Evolutionary conservation across 2,113 vertebrate genomes (phyloP).

Genomic region (Alces alces): DNA sequence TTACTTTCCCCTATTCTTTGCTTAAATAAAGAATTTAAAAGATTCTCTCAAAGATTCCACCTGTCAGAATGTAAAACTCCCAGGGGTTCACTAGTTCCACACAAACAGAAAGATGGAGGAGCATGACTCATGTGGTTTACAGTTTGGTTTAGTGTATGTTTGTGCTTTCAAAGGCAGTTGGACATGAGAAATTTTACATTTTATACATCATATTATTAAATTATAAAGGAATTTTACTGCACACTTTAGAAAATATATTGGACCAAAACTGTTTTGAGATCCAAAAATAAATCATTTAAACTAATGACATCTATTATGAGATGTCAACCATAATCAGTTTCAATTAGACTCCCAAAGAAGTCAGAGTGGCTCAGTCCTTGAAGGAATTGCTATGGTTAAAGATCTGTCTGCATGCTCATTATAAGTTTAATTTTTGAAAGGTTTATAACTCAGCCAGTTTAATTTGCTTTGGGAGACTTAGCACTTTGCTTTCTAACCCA

Average conservation of each 20-base stretch:
- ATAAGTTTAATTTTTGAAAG: constrained; percentile 52
- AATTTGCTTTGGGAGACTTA: constrained; percentile 44
- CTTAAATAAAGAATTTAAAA: background rate
- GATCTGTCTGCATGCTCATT: background rate
- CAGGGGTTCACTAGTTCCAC: background rate
- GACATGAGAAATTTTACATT: background rate
- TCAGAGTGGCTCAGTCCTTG: background rate
- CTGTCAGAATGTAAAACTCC: background rate
- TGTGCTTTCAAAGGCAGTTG: background rate
- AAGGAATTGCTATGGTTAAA: background rate
- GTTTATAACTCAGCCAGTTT: constrained; percentile 13
- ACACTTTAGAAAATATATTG: constrained; percentile 51
- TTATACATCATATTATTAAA: background rate
- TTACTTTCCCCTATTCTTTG: background rate
- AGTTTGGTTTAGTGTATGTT: background rate
- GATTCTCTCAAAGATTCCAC: background rate
- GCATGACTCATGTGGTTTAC: background rate
- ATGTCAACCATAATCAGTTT: constrained; percentile 19
- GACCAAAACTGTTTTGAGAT: background rate
- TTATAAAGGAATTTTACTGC: background rate
- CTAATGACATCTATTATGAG: constrained; percentile 24
- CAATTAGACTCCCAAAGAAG: background rate
- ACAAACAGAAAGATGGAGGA: background rate
- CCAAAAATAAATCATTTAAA: background rate
- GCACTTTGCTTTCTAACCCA: background rate